phyloP scores from a whole-genome alignment of 2,113 vertebrate genomes.

The Crotalus helleri region DNA sequence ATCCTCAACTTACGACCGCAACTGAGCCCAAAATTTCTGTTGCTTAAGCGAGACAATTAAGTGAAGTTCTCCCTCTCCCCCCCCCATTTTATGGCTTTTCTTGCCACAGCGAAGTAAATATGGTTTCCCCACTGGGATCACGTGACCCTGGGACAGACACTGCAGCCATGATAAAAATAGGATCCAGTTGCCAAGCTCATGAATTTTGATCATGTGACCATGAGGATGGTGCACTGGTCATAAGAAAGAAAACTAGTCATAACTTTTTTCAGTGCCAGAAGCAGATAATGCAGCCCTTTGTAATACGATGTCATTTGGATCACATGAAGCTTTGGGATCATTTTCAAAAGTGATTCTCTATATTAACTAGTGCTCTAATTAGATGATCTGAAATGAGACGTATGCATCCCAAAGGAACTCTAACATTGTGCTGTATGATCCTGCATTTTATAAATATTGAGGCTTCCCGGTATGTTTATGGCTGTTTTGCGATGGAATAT shows the following conservation, averaged over 20 bases:
- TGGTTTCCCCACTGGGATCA: neutral
- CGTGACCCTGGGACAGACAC: neutral
- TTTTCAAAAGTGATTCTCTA: neutral
- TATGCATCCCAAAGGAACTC: neutral
- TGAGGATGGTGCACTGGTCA: neutral
- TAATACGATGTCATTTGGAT: neutral
- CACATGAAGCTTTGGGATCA: neutral
- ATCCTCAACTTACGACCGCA: neutral
- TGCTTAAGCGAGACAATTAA: neutral
- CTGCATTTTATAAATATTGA: neutral
- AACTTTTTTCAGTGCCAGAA: neutral
- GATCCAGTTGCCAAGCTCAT: neutral
- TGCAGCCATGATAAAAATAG: neutral
- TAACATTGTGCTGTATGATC: neutral
- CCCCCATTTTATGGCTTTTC: neutral
- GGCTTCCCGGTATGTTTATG: neutral
- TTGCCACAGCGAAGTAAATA: neutral
- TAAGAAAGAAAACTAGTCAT: neutral
- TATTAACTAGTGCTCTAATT: neutral
- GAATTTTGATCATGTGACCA: neutral
- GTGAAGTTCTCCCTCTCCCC: neutral
- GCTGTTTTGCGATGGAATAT: neutral
- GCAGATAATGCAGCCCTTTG: neutral
- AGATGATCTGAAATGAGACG: neutral
- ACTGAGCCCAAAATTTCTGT: neutral